Conservation (phyloP, 1,140 invertebrate genomes). For the Samia ricini region DNA sequence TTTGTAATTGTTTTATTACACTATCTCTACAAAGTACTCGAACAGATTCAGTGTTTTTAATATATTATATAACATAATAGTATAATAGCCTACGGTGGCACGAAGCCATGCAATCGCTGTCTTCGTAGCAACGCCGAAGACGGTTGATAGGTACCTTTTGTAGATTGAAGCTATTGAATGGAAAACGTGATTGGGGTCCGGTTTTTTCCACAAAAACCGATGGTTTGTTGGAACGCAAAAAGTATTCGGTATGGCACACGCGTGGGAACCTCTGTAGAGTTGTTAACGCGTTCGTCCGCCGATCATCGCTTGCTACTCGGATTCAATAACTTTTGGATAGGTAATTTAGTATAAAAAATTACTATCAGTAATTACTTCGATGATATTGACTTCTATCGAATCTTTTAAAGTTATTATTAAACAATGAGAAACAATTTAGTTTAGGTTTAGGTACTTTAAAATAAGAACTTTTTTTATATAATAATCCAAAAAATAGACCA, state of each 20-base stretch:
- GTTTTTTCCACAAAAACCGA: slow-evolving; percentile 61
- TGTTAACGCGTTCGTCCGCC: slow-evolving; percentile 16
- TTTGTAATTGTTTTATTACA: neutral
- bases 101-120: slow-evolving; percentile 21
- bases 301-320: slow-evolving; percentile 4
- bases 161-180: slow-evolving; percentile 41
- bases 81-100: slow-evolving; percentile 9
- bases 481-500: too few species aligned
- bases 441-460: too few species aligned
- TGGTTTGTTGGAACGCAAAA: slow-evolving; percentile 60
- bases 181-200: slow-evolving; percentile 66
- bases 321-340: slow-evolving; percentile 13
- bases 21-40: neutral
- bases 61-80: slow-evolving; percentile 1
- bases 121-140: slow-evolving; percentile 24
- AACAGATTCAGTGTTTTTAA: neutral
- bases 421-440: too few species aligned
- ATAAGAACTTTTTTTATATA: too few species aligned
- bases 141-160: slow-evolving; percentile 28
- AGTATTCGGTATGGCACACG: slow-evolving; percentile 68
- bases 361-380: too few species aligned
- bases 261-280: slow-evolving; percentile 54
- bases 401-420: too few species aligned
- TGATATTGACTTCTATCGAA: too few species aligned
- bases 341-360: neutral